Conservation (phyloP, 2,113 vertebrate species). For the Diglossa brunneiventris region DNA sequence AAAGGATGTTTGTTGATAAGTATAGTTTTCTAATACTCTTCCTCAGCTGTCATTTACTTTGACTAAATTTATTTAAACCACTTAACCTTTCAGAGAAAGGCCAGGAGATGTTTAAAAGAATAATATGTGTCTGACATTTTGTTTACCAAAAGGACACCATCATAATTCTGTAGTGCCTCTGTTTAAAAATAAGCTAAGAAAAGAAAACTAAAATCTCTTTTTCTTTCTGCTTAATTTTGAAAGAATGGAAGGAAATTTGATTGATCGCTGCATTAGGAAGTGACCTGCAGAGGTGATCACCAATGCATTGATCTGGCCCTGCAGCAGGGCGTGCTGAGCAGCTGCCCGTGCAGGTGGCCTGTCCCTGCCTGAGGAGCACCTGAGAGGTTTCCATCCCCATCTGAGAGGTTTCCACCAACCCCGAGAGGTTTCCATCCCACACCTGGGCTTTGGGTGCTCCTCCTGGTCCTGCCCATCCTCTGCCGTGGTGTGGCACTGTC, state of each 20-base stretch:
- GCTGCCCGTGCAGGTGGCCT: background rate
- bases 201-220: slow-evolving; percentile 66
- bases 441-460: background rate
- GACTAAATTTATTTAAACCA: slow-evolving; percentile 79
- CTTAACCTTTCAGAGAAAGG: slow-evolving; percentile 78
- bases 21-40: slow-evolving; percentile 70
- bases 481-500: background rate
- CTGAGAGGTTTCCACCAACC: too few species aligned
- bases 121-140: slow-evolving; percentile 76
- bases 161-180: slow-evolving; percentile 68
- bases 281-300: slow-evolving; percentile 8
- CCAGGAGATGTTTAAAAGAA: slow-evolving; percentile 70
- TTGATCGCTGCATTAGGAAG: slow-evolving; percentile 26
- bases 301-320: background rate
- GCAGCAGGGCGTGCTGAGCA: background rate
- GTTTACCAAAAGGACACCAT: slow-evolving; percentile 74
- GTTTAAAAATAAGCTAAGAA: slow-evolving; percentile 70
- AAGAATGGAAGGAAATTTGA: background rate
- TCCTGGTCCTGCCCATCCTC: background rate
- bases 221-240: slow-evolving; percentile 60
- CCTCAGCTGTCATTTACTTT: slow-evolving; percentile 75
- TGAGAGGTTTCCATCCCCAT: background rate
- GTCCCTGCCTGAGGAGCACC: background rate
- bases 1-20: slow-evolving; percentile 69
- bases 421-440: too few species aligned